A percentile compares a stretch with the other conserved stretches of the same genome.
phyloP scores from a whole-genome alignment of 2,888 invertebrate species.

The Harmothoe impar region DNA sequence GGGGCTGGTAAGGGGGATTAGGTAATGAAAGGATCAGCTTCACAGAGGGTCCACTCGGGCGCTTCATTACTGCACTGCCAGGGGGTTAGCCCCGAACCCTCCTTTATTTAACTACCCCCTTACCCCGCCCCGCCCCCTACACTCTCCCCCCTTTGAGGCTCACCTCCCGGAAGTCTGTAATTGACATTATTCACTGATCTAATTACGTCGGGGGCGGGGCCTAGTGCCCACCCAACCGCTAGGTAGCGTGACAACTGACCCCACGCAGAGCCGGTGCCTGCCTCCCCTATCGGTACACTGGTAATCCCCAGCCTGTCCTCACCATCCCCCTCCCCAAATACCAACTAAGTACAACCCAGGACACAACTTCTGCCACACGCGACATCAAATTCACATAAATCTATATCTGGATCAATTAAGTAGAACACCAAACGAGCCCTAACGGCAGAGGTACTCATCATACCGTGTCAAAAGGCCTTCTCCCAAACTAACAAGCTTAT shows the following conservation, averaged over 20 bases:
- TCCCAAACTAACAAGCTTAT: too few species aligned
- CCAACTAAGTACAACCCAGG: too few species aligned
- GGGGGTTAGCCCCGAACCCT: neutral
- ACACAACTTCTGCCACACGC: too few species aligned
- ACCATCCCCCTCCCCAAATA: too few species aligned
- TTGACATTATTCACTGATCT: conserved; percentile 42
- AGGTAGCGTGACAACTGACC: neutral
- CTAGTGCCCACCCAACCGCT: neutral
- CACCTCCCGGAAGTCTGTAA: neutral
- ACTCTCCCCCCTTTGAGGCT: neutral
- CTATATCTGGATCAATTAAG: too few species aligned
- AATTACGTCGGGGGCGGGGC: conserved; percentile 5
- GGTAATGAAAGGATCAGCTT: conserved; percentile 24
- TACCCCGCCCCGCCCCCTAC: neutral
- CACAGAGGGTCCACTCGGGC: neutral
- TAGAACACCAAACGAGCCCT: too few species aligned
- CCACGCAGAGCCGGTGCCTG: neutral
- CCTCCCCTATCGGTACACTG: too few species aligned
- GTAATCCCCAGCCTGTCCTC: too few species aligned
- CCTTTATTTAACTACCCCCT: neutral
- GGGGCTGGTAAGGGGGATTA: neutral
- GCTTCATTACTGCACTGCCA: neutral
- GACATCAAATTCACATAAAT: too few species aligned
- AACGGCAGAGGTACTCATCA: too few species aligned
- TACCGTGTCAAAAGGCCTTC: too few species aligned